These are phyloP conservation scores for Drosophila ezoana DNA, from an alignment of 2,888 invertebrate genomes.

Conservation along the genomic window DNA sequence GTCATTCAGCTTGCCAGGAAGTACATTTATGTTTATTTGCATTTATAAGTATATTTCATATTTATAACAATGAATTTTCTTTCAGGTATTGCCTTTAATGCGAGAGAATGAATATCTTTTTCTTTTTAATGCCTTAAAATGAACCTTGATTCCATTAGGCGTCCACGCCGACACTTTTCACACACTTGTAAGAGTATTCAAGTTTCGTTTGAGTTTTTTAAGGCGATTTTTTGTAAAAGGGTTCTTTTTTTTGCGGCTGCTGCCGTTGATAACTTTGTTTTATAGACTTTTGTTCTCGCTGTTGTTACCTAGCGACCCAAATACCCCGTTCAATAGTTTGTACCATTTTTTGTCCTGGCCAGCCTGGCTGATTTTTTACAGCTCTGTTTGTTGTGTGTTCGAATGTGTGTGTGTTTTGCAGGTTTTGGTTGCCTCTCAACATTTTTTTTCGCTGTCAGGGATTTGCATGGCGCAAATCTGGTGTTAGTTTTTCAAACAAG, in stretches of 20 bases:
- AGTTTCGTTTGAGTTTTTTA: neutral
- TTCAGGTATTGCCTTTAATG: no score
- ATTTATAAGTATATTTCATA: no score
- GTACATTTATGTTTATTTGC: no score
- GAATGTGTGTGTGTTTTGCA: slow-evolving; percentile 13
- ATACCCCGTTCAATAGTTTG: slow-evolving; percentile 66
- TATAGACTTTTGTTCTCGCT: slow-evolving; percentile 72
- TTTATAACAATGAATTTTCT: no score
- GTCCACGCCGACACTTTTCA: neutral
- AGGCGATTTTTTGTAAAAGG: slow-evolving; percentile 6
- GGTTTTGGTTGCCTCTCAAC: slow-evolving; percentile 35
- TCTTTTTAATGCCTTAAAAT: no score
- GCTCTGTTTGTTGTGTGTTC: slow-evolving; percentile 26
- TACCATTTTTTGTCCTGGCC: slow-evolving; percentile 39
- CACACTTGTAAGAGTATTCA: slow-evolving; percentile 6
- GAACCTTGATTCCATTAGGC: no score
- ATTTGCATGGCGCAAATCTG: slow-evolving; percentile 47
- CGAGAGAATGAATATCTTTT: no score
- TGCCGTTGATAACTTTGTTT: slow-evolving; percentile 71
- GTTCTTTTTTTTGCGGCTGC: slow-evolving; percentile 22
- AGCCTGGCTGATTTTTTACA: slow-evolving; percentile 36
- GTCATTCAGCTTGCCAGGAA: neutral
- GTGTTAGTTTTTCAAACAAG: slow-evolving; percentile 34
- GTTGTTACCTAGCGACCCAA: slow-evolving; percentile 74
- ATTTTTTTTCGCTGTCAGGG: slow-evolving; percentile 10